Evolutionary conservation across 2,888 invertebrate species (phyloP).

Genomic region (Clusia tigrina): DNA sequence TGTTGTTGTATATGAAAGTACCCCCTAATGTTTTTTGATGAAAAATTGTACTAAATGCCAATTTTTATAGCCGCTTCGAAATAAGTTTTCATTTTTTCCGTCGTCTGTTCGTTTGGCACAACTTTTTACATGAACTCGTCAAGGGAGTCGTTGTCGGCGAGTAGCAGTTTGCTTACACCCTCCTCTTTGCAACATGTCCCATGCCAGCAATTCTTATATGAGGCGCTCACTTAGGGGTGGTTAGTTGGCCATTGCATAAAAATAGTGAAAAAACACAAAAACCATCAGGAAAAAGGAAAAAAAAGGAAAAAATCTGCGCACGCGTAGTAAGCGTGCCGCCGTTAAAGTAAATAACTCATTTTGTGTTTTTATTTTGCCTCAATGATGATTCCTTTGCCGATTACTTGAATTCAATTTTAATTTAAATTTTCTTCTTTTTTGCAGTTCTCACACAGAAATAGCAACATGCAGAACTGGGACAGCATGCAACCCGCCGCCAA

Average conservation of each 20-base stretch:
- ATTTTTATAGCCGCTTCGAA: slow-evolving; percentile 31
- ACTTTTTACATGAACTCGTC: slow-evolving; percentile 9
- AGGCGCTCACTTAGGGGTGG: slow-evolving; percentile 49
- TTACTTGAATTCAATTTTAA: slow-evolving; percentile 24
- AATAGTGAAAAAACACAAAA: slow-evolving; percentile 28
- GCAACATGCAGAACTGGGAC: slow-evolving; percentile 62
- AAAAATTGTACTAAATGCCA: slow-evolving; percentile 30
- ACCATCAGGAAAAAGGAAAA: slow-evolving; percentile 27
- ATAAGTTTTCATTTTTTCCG: slow-evolving; percentile 17
- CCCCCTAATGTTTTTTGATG: background rate
- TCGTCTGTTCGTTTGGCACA: background rate
- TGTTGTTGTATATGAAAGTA: slow-evolving; percentile 16
- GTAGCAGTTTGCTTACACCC: too few relatives aligned
- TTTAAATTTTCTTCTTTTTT: slow-evolving; percentile 26
- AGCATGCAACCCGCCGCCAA: slow-evolving; percentile 55
- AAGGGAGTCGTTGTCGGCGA: background rate
- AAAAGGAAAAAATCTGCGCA: slow-evolving; percentile 48
- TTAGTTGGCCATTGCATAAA: slow-evolving; percentile 12
- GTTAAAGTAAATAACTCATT: slow-evolving; percentile 9
- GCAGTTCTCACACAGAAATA: slow-evolving; percentile 32
- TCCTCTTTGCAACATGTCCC: too few relatives aligned
- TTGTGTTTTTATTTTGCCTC: slow-evolving; percentile 22
- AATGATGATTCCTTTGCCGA: slow-evolving; percentile 19
- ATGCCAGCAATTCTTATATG: background rate
- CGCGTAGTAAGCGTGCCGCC: slow-evolving; percentile 49